Percentiles rank a stretch among this genome's conserved stretches.
These are phyloP conservation scores for Palaemon carinicauda DNA, from an alignment of 1,140 invertebrate species.

Conservation along the genomic window DNA sequence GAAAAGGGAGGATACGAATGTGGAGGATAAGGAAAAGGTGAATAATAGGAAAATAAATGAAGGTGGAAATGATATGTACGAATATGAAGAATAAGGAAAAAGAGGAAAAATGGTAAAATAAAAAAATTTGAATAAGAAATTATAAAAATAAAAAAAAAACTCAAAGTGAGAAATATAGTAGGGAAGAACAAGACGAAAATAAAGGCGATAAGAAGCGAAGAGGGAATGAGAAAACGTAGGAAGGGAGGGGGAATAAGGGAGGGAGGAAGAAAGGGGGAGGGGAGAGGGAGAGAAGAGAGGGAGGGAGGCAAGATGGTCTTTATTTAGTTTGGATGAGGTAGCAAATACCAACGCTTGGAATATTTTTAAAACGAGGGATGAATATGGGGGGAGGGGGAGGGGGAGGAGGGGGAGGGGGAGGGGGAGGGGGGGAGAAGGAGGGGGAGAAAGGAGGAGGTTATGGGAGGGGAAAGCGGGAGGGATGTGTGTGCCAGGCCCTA, in stretches of 20 bases:
- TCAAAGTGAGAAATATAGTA: too few relatives aligned
- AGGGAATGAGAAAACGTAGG: neutral
- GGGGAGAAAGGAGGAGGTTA: neutral
- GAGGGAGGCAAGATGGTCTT: too few relatives aligned
- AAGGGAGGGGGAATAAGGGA: neutral
- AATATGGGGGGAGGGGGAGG: neutral
- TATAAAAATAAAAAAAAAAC: too few relatives aligned
- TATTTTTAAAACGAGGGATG: neutral
- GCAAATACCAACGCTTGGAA: too few relatives aligned
- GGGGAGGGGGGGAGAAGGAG: neutral
- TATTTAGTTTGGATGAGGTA: too few relatives aligned
- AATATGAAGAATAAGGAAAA: neutral
- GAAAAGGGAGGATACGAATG: too few relatives aligned
- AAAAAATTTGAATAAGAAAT: too few relatives aligned
- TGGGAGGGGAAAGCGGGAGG: neutral
- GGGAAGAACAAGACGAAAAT: neutral
- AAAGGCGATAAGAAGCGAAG: neutral
- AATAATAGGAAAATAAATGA: neutral
- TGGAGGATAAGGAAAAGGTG: too few relatives aligned
- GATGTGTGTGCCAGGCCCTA: neutral
- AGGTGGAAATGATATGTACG: neutral
- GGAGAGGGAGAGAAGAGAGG: neutral
- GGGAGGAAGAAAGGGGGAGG: neutral
- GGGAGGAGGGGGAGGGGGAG: neutral
- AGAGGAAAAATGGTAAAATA: neutral